Conservation (phyloP, 2,888 invertebrate species). For the Lepidochrysops patricia region DNA sequence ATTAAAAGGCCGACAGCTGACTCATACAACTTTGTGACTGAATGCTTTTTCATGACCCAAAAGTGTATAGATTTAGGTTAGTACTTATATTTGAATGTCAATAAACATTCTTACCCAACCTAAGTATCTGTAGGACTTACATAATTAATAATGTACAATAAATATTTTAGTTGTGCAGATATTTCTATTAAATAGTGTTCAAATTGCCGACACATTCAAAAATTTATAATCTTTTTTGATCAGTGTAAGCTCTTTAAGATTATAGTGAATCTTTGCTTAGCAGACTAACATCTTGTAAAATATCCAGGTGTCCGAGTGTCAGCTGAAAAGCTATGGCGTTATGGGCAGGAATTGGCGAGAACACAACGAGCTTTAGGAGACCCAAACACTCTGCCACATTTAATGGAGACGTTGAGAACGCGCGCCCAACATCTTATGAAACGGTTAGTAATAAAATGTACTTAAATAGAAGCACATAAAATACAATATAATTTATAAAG, state of each 20-base stretch:
- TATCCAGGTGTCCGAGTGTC: constrained; percentile 77
- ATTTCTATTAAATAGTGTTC: no score
- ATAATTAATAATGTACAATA: no score
- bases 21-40: constrained; percentile 88
- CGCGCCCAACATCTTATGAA: constrained; percentile 78
- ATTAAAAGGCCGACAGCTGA: constrained; percentile 69
- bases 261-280: no score
- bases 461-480: no score
- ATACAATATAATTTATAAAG: no score
- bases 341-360: constrained; percentile 81
- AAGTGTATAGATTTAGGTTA: constrained; percentile 85
- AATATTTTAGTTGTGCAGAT: no score
- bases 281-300: background rate
- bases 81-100: no score
- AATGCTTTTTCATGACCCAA: constrained; percentile 93
- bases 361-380: constrained; percentile 85
- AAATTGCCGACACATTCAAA: no score
- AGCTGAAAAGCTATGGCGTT: constrained; percentile 77
- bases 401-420: constrained; percentile 76
- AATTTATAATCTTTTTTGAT: no score
- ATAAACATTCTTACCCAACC: no score
- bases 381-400: constrained; percentile 62
- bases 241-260: no score
- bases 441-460: constrained; percentile 73
- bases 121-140: no score